phyloP scores from a whole-genome alignment of 1,140 invertebrate genomes.

The Antheraea mylitta region DNA sequence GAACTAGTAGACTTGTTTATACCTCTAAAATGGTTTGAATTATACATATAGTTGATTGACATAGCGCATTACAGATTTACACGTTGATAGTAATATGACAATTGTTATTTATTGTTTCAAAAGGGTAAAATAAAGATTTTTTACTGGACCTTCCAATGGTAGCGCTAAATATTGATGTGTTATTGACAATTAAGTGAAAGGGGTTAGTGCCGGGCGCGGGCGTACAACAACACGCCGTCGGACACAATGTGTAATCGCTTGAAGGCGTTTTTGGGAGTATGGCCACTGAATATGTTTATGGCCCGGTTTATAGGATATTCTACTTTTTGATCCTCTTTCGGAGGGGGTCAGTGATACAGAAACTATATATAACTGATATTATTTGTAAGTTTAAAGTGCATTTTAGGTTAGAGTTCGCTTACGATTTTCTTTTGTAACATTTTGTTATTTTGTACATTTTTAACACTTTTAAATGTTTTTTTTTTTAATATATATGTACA shows the following conservation, averaged over 20 bases:
- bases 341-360: constrained; percentile 55
- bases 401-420: constrained; percentile 64
- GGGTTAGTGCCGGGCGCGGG: constrained; percentile 1
- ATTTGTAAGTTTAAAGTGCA: constrained; percentile 59
- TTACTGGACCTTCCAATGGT: constrained; percentile 42
- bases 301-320: constrained; percentile 66
- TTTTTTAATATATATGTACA: no score
- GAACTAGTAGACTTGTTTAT: constrained; percentile 73
- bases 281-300: constrained; percentile 76
- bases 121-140: constrained; percentile 40
- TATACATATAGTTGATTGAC: constrained; percentile 54
- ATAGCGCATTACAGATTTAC: constrained; percentile 51
- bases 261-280: constrained; percentile 23
- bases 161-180: constrained; percentile 19
- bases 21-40: constrained; percentile 61
- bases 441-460: constrained; percentile 74
- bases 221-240: not conserved
- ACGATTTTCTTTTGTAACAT: constrained; percentile 63
- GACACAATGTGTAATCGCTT: constrained; percentile 15
- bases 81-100: constrained; percentile 44
- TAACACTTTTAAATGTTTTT: constrained; percentile 62
- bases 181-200: not conserved
- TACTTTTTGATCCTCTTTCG: constrained; percentile 42
- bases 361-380: constrained; percentile 68
- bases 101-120: constrained; percentile 45